Evolutionary conservation across 2,888 invertebrate genomes (phyloP), one percentile per base, ranked within the genome.

Genomic region (Nasonia oneida): DNA sequence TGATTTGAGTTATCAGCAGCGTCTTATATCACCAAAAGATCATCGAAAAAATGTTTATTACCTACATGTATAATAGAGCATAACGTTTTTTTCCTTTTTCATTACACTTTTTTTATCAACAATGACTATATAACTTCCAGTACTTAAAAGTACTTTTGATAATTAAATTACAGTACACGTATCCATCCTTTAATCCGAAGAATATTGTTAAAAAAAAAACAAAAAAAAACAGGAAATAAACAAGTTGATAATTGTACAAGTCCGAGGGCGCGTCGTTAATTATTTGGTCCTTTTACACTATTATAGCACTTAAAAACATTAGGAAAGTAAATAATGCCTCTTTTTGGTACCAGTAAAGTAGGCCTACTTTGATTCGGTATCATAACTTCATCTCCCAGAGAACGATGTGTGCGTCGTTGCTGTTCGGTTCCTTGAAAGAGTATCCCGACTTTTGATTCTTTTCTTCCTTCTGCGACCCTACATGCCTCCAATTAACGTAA

Each of bases 361-460:
- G 85, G 86, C 85, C 67, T 84, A 85, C 67, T 81, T 83, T 80
- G 81, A 86, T 86, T 85, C 81, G 85, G 85, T 87, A 94, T 96
- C 95, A 96, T 94, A 96, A 95, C 92, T 97, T 97, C 94, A 96
- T 96, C 93, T 98, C 98, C 98, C 98, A 98, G 77, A 98, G 95
- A 87, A 98, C 96, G 90, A 98, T 96, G 94, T 98, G 97, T 23
- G 98, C 98, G 94, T 98, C 97, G 91, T 95, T 97, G 87, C 96
- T 96, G 93, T 97, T 97, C 75, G 96, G 96, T 87, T 96, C 96
- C 76, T 95, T 95, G 67, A 95, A 88, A 23, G 90, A 88, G 87
- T 91, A 92, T 23, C 89, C 89, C 2, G 91, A 91, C 81, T 91
- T 94, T 42, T 91, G 91, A 87, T 89, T 91, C 84, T 92, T 93